Evolutionary conservation across 2,797 vertebrate species (phyloP).

Genomic region (Thunnus albacares): DNA sequence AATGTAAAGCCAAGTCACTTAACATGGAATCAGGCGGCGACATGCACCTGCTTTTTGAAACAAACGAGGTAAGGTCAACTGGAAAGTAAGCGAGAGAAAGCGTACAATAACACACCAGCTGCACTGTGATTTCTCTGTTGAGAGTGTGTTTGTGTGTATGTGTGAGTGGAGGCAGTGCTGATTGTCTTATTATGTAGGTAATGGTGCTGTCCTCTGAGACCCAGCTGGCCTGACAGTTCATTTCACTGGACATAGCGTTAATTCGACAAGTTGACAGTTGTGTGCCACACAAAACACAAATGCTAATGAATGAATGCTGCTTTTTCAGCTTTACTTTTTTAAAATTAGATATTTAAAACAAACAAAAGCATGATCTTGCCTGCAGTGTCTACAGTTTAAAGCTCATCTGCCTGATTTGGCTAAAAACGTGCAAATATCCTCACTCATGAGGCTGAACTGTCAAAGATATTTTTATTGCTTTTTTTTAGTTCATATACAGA

Average conservation of each 20-base stretch:
- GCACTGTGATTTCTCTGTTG: slow-evolving; percentile 14
- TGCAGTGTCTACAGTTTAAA: neutral
- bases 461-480: too few relatives aligned
- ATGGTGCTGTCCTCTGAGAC: slow-evolving; percentile 45
- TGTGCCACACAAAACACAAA: neutral
- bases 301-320: neutral
- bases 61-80: slow-evolving; percentile 1
- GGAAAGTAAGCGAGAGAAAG: neutral
- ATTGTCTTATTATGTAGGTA: slow-evolving; percentile 61
- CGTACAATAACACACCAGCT: slow-evolving; percentile 1
- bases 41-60: slow-evolving; percentile 20
- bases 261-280: slow-evolving; percentile 29
- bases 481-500: too few relatives aligned
- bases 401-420: slow-evolving; percentile 1
- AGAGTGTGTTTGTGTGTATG: neutral
- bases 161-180: slow-evolving; percentile 42
- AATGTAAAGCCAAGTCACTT: slow-evolving; percentile 46
- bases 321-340: neutral
- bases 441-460: neutral
- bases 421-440: neutral
- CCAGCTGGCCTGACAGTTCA: slow-evolving; percentile 45
- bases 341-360: neutral
- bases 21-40: slow-evolving; percentile 27
- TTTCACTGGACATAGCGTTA: slow-evolving; percentile 40
- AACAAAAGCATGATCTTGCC: neutral